Conservation (phyloP, 64 coral and sea anemone species). For the Astreopora myriophthalma region DNA sequence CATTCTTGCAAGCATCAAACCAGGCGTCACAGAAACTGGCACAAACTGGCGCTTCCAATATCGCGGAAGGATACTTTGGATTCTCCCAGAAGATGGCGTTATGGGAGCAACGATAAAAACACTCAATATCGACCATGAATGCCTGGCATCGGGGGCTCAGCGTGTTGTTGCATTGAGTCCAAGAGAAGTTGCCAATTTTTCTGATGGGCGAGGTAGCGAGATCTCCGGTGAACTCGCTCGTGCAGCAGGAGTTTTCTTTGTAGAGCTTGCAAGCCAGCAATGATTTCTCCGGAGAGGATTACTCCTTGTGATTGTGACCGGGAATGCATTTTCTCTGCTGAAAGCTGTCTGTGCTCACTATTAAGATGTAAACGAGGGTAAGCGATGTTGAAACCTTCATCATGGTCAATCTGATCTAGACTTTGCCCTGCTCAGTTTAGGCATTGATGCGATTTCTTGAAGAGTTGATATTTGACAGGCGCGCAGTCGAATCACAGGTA, state of each 20-base stretch:
- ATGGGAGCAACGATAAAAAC: slow-evolving; percentile 21
- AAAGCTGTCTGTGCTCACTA: not conserved
- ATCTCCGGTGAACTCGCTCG: not conserved
- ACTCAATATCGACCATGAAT: not conserved
- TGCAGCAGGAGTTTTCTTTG: not conserved
- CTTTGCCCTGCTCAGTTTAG: no score
- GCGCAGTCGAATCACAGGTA: no score
- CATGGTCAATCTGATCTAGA: no score
- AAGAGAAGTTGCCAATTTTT: not conserved
- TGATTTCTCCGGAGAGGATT: not conserved
- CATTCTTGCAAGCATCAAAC: slow-evolving; percentile 77
- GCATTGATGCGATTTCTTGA: no score
- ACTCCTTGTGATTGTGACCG: not conserved
- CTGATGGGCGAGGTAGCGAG: not conserved
- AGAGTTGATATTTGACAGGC: no score
- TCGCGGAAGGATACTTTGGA: not conserved
- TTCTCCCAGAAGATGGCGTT: slow-evolving; percentile 20
- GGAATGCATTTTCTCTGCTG: not conserved
- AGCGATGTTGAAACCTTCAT: not conserved
- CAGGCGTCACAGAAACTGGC: slow-evolving; percentile 51
- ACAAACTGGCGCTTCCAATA: slow-evolving; percentile 34
- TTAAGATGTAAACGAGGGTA: not conserved
- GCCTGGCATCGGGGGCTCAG: not conserved
- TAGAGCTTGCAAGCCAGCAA: not conserved
- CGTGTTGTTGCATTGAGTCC: slow-evolving; percentile 16